These are phyloP conservation scores for Yponomeuta evonymella DNA, from an alignment of 2,888 invertebrate species.

Conservation along the genomic window DNA sequence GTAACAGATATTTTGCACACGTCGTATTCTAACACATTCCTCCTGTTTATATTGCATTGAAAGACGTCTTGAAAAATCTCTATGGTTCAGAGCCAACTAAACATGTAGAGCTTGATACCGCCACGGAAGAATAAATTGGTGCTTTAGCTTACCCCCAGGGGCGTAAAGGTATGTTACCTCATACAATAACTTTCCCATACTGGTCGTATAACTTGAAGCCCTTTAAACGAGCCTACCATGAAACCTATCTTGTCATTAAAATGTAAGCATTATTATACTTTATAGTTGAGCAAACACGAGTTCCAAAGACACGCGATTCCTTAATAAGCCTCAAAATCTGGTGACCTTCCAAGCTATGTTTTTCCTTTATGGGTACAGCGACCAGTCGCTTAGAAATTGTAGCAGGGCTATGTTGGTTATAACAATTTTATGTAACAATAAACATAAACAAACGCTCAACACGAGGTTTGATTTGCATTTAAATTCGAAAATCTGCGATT, in stretches of 20 bases:
- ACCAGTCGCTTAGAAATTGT: neutral
- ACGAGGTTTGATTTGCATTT: conserved; percentile 14
- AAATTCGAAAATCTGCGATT: neutral
- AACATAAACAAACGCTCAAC: conserved; percentile 9
- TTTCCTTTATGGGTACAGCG: neutral
- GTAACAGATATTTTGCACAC: no score
- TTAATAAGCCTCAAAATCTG: neutral
- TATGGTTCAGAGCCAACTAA: no score
- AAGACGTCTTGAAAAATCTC: no score
- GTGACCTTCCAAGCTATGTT: neutral
- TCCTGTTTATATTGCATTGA: no score
- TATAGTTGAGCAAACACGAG: neutral
- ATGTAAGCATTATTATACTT: neutral
- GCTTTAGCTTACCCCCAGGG: no score
- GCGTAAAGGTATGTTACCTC: no score
- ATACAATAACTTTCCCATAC: no score
- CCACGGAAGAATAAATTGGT: no score
- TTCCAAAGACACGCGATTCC: neutral
- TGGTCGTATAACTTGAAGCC: no score
- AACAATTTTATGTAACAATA: conserved; percentile 12
- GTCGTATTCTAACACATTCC: no score
- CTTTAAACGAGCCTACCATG: neutral
- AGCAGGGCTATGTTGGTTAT: neutral
- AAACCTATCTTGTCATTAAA: neutral
- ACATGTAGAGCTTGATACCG: no score